Percentiles rank a stretch among this genome's conserved stretches.
phyloP scores from a whole-genome alignment of 1,140 invertebrate genomes.

The Cecropterus lyciades region DNA sequence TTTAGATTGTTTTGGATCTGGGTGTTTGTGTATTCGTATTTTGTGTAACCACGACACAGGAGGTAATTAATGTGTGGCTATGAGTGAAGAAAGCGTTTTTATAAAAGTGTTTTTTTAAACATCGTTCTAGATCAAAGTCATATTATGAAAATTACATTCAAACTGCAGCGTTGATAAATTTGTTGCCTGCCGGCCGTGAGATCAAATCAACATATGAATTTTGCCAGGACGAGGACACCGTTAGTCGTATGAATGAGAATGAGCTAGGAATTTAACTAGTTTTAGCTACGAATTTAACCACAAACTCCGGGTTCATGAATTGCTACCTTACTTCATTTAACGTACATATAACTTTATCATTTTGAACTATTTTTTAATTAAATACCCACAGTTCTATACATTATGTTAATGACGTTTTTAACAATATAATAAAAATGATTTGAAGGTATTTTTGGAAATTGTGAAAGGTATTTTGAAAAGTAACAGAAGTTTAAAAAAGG shows the following conservation, averaged over 20 bases:
- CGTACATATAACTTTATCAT: conserved; percentile 5
- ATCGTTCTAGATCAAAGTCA: not conserved
- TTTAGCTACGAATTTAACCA: conserved; percentile 23
- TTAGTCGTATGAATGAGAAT: conserved; percentile 25
- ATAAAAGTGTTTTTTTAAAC: too few relatives aligned
- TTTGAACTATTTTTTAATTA: conserved; percentile 4
- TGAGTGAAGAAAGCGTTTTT: too few relatives aligned
- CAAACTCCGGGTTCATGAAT: conserved; percentile 20
- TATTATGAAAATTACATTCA: not conserved
- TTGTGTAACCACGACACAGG: too few relatives aligned
- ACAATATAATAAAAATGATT: too few relatives aligned
- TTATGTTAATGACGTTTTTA: too few relatives aligned
- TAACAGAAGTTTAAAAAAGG: too few relatives aligned
- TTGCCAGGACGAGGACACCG: conserved; percentile 16
- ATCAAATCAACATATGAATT: conserved; percentile 28
- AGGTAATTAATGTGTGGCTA: too few relatives aligned
- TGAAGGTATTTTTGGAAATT: too few relatives aligned
- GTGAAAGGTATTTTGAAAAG: too few relatives aligned
- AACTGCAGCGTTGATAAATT: conserved; percentile 1
- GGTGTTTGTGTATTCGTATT: too few relatives aligned
- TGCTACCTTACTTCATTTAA: conserved; percentile 10
- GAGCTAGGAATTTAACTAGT: conserved; percentile 25
- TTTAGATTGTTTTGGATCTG: too few relatives aligned
- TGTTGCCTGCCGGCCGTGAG: conserved; percentile 1
- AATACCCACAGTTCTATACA: too few relatives aligned